Percentiles rank a stretch among this genome's conserved stretches.
phyloP scores from a whole-genome alignment of 2,888 invertebrate species.

The Zeuzera pyrina region DNA sequence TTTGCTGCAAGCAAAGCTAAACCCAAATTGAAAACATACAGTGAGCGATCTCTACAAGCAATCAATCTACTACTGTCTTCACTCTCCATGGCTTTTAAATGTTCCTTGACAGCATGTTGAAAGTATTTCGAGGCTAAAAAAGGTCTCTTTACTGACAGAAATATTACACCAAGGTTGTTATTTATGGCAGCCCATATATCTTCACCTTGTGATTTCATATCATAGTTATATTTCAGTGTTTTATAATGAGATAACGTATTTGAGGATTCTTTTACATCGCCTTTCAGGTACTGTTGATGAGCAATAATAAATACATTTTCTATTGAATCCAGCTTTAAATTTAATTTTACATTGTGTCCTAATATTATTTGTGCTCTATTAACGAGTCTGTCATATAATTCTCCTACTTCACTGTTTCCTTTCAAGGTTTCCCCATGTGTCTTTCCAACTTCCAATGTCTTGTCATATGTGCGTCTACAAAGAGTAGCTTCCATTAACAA shows the following conservation, averaged over 20 bases:
- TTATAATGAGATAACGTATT: slow-evolving; percentile 50
- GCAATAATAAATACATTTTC: slow-evolving; percentile 62
- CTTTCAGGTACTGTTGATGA: slow-evolving; percentile 55
- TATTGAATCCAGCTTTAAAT: slow-evolving; percentile 49
- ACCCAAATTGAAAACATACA: slow-evolving; percentile 88
- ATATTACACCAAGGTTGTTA: slow-evolving; percentile 87
- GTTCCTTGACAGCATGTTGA: slow-evolving; percentile 84
- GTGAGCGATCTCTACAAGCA: slow-evolving; percentile 63
- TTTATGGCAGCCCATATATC: slow-evolving; percentile 74
- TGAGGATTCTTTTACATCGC: slow-evolving; percentile 55
- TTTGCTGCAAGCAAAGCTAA: slow-evolving; percentile 87
- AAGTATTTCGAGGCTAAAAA: slow-evolving; percentile 86
- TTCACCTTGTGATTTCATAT: slow-evolving; percentile 56
- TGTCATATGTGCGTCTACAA: slow-evolving; percentile 57
- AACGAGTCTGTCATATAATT: slow-evolving; percentile 50
- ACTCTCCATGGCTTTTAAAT: slow-evolving; percentile 63
- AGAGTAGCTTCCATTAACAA: slow-evolving; percentile 55
- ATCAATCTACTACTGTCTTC: slow-evolving; percentile 53
- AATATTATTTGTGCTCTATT: slow-evolving; percentile 51
- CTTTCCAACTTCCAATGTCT: slow-evolving; percentile 51
- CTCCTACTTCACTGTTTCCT: slow-evolving; percentile 38
- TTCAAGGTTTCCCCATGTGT: slow-evolving; percentile 45
- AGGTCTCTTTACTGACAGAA: slow-evolving; percentile 86
- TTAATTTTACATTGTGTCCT: slow-evolving; percentile 39
- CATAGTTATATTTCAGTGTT: slow-evolving; percentile 48